A percentile compares a stretch with the other conserved stretches of the same genome.
phyloP scores from a whole-genome alignment of 2,797 vertebrate genomes.

The Ciconia nigra region DNA sequence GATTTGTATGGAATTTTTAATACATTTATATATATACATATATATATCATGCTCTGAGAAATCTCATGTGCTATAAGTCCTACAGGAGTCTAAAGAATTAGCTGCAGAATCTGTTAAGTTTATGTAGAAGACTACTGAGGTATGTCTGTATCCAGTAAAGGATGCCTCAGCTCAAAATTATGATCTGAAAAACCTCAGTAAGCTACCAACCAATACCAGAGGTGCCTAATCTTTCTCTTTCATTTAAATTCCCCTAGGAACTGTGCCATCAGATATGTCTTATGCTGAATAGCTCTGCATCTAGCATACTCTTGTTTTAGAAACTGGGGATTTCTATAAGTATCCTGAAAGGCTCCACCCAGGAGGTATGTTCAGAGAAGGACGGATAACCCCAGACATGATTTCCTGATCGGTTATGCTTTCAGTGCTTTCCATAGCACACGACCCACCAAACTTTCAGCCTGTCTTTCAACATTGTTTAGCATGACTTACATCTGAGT shows the following conservation, averaged over 20 bases:
- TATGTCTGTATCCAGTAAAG: background rate
- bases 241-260: background rate
- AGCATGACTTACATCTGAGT: background rate
- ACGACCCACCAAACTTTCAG: background rate
- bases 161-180: background rate
- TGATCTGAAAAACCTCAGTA: background rate
- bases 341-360: background rate
- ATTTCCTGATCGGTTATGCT: background rate
- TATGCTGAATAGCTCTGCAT: background rate
- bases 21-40: background rate
- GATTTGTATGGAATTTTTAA: background rate
- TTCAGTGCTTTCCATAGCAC: background rate
- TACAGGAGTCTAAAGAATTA: background rate
- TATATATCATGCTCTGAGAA: background rate
- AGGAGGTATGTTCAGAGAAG: background rate
- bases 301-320: background rate
- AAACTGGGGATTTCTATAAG: background rate
- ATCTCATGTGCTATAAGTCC: background rate
- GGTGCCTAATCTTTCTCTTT: background rate
- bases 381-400: background rate
- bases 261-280: background rate
- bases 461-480: background rate
- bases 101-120: background rate
- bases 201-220: background rate
- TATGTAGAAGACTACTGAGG: background rate